These are phyloP conservation scores for Stichopus chloronotus DNA, from an alignment of 35 echinoderm and acorn worm species.

Conservation along the genomic window DNA sequence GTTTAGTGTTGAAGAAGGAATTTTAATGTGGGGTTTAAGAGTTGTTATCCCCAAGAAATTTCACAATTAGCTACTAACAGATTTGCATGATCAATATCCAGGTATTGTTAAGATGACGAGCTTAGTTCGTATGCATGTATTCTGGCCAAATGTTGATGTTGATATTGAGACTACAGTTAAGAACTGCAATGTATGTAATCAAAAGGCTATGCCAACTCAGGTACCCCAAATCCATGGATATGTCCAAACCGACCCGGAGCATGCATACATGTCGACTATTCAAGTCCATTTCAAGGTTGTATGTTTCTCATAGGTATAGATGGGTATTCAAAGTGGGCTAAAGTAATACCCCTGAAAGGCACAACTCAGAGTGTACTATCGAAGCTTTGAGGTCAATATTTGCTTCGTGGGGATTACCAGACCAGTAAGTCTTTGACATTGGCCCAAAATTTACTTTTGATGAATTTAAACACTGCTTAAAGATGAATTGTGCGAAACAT, in stretches of 20 bases:
- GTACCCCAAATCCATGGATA: conserved; percentile 56
- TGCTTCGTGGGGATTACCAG: conserved; percentile 38
- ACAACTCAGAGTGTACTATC: conserved; percentile 31
- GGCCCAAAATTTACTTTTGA: conserved; percentile 42
- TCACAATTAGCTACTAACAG: too few species aligned
- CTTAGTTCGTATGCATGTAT: conserved; percentile 46
- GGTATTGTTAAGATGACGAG: conserved; percentile 76
- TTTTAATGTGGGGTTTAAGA: conserved; percentile 61
- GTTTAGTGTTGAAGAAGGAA: conserved; percentile 58
- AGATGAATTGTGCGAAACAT: neutral
- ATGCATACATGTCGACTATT: conserved; percentile 63
- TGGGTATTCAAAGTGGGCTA: conserved; percentile 56
- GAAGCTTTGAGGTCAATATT: conserved; percentile 16
- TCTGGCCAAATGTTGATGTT: conserved; percentile 59
- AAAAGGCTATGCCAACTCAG: too few species aligned
- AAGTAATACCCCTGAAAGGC: conserved; percentile 37
- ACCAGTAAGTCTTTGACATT: conserved; percentile 7
- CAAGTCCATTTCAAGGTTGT: conserved; percentile 51
- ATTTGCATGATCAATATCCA: conserved; percentile 65
- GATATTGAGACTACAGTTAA: conserved; percentile 43
- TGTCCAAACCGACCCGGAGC: conserved; percentile 54
- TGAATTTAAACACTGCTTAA: conserved; percentile 46
- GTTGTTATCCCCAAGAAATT: conserved; percentile 70
- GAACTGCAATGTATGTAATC: conserved; percentile 54
- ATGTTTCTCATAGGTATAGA: conserved; percentile 65